Evolutionary conservation across 2,113 vertebrate species (phyloP), one percentile per base, ranked within the genome.

Genomic region (Eulacestoma nigropectus): DNA sequence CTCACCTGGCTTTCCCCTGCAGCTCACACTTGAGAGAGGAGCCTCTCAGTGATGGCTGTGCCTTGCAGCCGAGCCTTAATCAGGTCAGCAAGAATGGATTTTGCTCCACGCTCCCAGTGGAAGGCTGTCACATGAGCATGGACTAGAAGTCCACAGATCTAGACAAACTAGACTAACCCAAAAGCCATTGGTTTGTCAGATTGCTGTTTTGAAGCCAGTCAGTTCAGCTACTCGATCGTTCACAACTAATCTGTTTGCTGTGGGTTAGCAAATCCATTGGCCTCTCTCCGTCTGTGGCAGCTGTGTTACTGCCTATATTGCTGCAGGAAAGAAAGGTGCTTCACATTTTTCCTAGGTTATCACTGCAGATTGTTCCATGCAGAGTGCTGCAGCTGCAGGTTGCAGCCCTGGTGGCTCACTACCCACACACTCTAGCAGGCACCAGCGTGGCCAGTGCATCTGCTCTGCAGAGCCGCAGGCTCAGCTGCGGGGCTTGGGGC

Each of bases 81-180:
- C 18, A 12, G 69, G 72, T 86, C 88, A 94, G 89, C 49, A 81
- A 81, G 60, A 94, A 96, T 56, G 79, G 83, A 90, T 95, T 90
- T 95, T 86, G 44, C 55, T 56, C 84, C 60, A 56, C 33, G 6
- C 12, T 86, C 47, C 52, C 79, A 60, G 16, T 16, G n/a, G 56
- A 89, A 89, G 49, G 29, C 52, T 84, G 60, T 70, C 5, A 4
- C n/a, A 5, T 9, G 47, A 93, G 72, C 41, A 56, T 16, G 27
- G 37, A 25, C 44, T 21, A 60, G 41, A 64, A 78, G 49, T 74
- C 35, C 85, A 37, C 56, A 63, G 72, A 60, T 57, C 55, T 53
- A 69, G 73, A 68, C 44, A 77, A 86, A 17, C 39, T 46, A 60
- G 69, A 33, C 42, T 67, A 29, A n/a, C 10, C 22, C 52, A 95